Conservation (phyloP, 2,888 invertebrate species). For the Drosophila borborema region DNA sequence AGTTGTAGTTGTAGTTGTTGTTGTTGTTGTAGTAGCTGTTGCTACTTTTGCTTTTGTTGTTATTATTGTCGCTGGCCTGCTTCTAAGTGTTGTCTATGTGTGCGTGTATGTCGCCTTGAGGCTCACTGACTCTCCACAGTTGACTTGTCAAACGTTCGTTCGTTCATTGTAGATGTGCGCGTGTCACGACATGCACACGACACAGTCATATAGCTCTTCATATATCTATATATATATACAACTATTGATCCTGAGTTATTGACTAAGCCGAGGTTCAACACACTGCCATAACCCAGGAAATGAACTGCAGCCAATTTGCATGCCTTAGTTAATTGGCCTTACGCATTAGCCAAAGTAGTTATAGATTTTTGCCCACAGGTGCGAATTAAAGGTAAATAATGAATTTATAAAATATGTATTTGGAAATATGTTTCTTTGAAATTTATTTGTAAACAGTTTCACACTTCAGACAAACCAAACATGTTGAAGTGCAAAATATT, state of each 20-base stretch:
- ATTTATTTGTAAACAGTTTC: neutral
- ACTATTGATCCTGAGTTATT: neutral
- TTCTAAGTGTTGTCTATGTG: slow-evolving; percentile 31
- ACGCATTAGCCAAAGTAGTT: neutral
- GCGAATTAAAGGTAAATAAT: neutral
- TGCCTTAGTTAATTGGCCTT: neutral
- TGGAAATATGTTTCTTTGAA: neutral
- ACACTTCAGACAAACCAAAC: neutral
- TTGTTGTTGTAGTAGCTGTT: slow-evolving; percentile 30
- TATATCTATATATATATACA: neutral
- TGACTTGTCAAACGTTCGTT: slow-evolving; percentile 75
- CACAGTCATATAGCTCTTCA: neutral
- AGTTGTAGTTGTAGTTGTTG: slow-evolving; percentile 2
- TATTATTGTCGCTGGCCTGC: slow-evolving; percentile 51
- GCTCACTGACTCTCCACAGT: slow-evolving; percentile 59
- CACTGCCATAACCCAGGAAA: neutral
- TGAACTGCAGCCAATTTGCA: slow-evolving; percentile 4
- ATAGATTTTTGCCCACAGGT: neutral
- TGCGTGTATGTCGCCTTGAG: slow-evolving; percentile 60
- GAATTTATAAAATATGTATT: neutral
- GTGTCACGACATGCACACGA: slow-evolving; percentile 18
- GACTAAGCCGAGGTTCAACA: neutral
- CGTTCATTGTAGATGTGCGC: slow-evolving; percentile 35
- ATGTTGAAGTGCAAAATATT: neutral
- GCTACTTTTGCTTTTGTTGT: slow-evolving; percentile 32